These are phyloP conservation scores for Sphyrna mokarran DNA, from an alignment of 2,113 vertebrate genomes.

Conservation along the genomic window DNA sequence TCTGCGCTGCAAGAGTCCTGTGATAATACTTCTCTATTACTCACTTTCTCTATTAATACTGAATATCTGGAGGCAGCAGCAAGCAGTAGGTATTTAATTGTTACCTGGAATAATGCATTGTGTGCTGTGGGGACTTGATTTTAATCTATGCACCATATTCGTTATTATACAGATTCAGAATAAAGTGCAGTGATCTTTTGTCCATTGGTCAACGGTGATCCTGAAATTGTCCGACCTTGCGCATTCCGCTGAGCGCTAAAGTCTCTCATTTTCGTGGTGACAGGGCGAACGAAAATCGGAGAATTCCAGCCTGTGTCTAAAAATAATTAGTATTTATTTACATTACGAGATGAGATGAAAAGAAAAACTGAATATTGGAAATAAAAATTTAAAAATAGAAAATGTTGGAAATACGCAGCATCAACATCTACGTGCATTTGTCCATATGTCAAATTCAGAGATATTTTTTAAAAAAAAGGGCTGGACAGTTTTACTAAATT, in stretches of 20 bases:
- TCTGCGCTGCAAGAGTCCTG: too few relatives aligned
- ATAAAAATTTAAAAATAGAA: neutral
- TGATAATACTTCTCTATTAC: neutral
- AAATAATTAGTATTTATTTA: too few relatives aligned
- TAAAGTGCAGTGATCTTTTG: neutral
- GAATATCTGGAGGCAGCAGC: neutral
- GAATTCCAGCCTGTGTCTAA: neutral
- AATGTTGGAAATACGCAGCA: neutral
- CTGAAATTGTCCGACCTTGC: too few relatives aligned
- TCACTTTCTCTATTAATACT: neutral
- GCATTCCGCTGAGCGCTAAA: too few relatives aligned
- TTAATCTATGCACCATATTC: neutral
- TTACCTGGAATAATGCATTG: neutral
- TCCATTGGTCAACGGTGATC: too few relatives aligned
- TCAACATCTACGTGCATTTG: neutral
- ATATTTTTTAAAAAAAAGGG: neutral
- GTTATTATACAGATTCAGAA: neutral
- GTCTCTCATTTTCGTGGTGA: too few relatives aligned
- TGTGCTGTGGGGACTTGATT: neutral
- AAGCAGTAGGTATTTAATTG: neutral
- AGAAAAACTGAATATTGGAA: neutral
- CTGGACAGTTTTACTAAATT: neutral
- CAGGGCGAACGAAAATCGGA: too few relatives aligned
- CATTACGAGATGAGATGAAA: neutral
- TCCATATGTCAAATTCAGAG: neutral